Evolutionary conservation across 2,888 invertebrate genomes (phyloP).

Genomic region (Erpobdella octoculata): DNA sequence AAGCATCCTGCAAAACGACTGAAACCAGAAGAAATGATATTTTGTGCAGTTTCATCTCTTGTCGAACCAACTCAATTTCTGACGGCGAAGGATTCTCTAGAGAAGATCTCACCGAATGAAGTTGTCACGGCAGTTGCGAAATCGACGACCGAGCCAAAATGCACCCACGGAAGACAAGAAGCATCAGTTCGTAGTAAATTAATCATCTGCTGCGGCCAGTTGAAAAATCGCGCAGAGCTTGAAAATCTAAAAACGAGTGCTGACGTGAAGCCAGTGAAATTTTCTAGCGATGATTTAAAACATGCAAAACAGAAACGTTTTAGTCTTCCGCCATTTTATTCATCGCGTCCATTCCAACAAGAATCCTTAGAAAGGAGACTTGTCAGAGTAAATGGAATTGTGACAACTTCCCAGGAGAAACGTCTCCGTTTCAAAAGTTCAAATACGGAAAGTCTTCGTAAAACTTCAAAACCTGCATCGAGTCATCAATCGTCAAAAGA

Average conservation of each 20-base stretch:
- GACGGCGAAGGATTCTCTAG: neutral
- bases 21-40: neutral
- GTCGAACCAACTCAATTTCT: neutral
- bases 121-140: neutral
- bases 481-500: no score
- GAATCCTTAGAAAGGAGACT: neutral
- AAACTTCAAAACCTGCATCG: no score
- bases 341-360: neutral
- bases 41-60: neutral
- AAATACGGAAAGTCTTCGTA: no score
- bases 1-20: neutral
- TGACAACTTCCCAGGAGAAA: neutral
- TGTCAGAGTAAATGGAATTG: neutral
- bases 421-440: neutral
- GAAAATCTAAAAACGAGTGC: neutral
- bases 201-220: neutral
- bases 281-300: neutral
- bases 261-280: neutral
- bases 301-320: neutral
- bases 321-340: neutral
- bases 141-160: neutral
- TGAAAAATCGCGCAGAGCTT: neutral
- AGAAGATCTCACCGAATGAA: neutral
- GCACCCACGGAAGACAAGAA: neutral
- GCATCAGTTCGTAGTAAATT: neutral